Conservation (phyloP, 2,888 invertebrate species). For the Ectropis crepuscularia region DNA sequence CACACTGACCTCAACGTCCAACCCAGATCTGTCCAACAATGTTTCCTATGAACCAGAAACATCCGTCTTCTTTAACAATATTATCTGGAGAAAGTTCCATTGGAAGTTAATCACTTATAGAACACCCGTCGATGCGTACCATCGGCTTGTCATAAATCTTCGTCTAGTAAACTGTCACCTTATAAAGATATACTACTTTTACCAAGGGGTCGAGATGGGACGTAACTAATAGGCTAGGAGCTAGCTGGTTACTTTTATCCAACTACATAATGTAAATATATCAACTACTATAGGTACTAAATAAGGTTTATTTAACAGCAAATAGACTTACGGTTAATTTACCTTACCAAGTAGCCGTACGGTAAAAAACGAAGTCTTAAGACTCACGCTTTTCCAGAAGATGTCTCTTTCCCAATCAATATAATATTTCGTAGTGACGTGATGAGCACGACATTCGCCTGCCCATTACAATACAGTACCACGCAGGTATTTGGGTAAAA, state of each 20-base stretch:
- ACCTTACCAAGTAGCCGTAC: too few relatives aligned
- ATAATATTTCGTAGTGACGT: too few relatives aligned
- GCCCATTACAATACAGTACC: too few relatives aligned
- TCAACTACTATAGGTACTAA: neutral
- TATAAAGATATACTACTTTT: slow-evolving; percentile 63
- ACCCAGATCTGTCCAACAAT: slow-evolving; percentile 33
- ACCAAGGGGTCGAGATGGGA: slow-evolving; percentile 34
- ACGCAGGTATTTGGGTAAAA: too few relatives aligned
- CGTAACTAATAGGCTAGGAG: slow-evolving; percentile 24
- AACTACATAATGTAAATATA: neutral
- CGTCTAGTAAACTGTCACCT: slow-evolving; percentile 62
- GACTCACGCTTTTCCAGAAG: too few relatives aligned
- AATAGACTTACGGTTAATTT: too few relatives aligned
- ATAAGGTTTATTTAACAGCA: too few relatives aligned
- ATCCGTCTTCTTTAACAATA: slow-evolving; percentile 37
- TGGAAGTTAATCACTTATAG: slow-evolving; percentile 57
- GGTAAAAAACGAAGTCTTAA: too few relatives aligned
- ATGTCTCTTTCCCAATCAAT: too few relatives aligned
- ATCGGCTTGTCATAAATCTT: slow-evolving; percentile 60
- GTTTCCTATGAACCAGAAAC: slow-evolving; percentile 33
- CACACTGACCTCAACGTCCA: slow-evolving; percentile 16
- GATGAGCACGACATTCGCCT: too few relatives aligned
- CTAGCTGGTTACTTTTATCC: neutral
- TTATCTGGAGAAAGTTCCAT: slow-evolving; percentile 38
- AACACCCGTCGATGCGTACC: slow-evolving; percentile 50